Evolutionary conservation across 2,888 invertebrate genomes (phyloP), one percentile per base, ranked within the genome.

Genomic region (Pedicia rivosa): DNA sequence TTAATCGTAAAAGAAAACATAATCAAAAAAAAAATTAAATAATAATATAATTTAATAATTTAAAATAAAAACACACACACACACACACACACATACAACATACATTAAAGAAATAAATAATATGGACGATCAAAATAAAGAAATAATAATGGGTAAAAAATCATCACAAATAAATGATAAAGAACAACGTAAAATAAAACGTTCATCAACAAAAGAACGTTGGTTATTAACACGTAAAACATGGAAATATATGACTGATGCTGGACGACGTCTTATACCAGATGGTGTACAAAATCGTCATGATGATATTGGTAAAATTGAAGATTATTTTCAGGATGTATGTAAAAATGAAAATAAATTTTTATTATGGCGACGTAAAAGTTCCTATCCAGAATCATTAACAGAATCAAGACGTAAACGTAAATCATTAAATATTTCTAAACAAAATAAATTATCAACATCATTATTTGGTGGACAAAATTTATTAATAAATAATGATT

Each of bases 211-310:
- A 35, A 78, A 78, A 53, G 87, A 87, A 59, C 71, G 87, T 57
- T 88, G 87, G 87, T 66, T 87, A 41, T 67, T 87, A 40, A 87
- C 87, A 30, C 66, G 87, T 41, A 87, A 88, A 63, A 87, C 87
- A 33, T 87, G 87, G 87, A 69, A 83, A 49, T 87, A 87, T 59
- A 88, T 88, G 87, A 74, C 84, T n/a, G 87, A 87, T 49, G 84
- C 86, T 20, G 87, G 87, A 30, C 74, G 82, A 41, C 78, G 80
- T 52, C 67, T 88, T 35, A 76, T 87, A 39, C 87, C 87, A n/a
- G 86, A 86, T 35, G 79, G 80, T 14, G 68, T 70, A 4, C 71
- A 72, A 51, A 78, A 79, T 56, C 68, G 76, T 4, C 59, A 68
- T 2, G 83, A 86, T 52, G 83, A 83, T 51, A 66, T 87, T 41